Base-by-base conservation (phyloP, 2,888 invertebrate species). In the Meiosimyza platycephala region DNA sequence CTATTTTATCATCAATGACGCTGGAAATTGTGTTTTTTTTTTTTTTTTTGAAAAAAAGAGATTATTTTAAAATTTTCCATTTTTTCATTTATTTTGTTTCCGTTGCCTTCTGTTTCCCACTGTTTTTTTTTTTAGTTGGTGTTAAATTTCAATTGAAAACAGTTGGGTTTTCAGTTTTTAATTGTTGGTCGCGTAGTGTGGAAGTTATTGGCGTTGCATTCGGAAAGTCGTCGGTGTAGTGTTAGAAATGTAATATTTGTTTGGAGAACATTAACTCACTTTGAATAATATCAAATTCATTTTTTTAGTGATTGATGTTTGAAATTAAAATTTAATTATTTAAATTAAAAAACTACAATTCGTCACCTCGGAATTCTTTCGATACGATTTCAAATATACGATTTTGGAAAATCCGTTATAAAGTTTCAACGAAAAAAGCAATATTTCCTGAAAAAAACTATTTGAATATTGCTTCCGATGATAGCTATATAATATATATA, bases 141-240 rank as follows among this genome's bases (percentile, higher is more conserved):
- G 57, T 47, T 16, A 16, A 16, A 66, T 72, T 63, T 64, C 13
- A 68, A 65, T 70, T 60, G 55, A 50, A 67, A 73, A 57, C 70
- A 51, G 57, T 48, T 16, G 66, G 66, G 67, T 70, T 64, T 69
- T 74, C 69, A 76, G 74, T 76, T 73, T 74, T 68, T 40, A 71
- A 68, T 68, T 54, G 68, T 59, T 40, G 60, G 71, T 71, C 73
- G 72, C 69, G 67, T 22, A 55, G 65, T 22, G 22, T 40, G 68
- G 54, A 71, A 68, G 71, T 69, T 50, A 28, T 70, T 15, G 48
- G 33, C 18, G 18, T 50, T 28, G 47, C 15, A n/a, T 7, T 76
- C 65, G 74, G 75, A 81, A 77, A 82, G 80, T 76, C 18, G 28
- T 57, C 11, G 40, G 0, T 40, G 0, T 40, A 40, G 40, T 40